Base-by-base conservation (phyloP, 2,888 invertebrate species). In the Heteromyza rotundicornis region DNA sequence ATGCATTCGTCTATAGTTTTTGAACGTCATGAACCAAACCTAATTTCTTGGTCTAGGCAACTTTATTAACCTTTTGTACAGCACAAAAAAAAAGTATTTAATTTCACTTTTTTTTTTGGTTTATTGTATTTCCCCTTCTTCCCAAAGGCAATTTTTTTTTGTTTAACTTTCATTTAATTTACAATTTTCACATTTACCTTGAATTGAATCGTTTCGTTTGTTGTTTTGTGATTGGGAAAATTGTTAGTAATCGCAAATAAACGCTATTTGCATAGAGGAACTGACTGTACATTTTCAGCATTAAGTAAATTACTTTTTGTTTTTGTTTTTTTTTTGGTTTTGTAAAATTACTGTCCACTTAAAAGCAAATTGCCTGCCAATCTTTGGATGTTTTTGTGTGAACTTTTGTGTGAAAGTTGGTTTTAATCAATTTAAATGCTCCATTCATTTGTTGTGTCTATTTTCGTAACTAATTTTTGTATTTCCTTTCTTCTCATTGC, bases 1-100 rank as follows among this genome's bases (percentile, higher is more conserved):
- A n/a, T 40, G n/a, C n/a, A n/a, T n/a, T 8, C n/a, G 40, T 40
- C 3, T 40, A n/a, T 27, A 27, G 10, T 40, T 8, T 40, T 40
- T 40, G 12, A 40, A 8, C 14, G 2, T 47, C 7, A 19, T 47
- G n/a, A 7, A 12, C 14, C 10, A 3, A 8, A n/a, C n/a, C n/a
- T n/a, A n/a, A n/a, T n/a, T n/a, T n/a, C 47, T 19, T 27, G 2
- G 17, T 47, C 10, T 7, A 19, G 40, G 10, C n/a, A 40, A 32
- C 32, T 8, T 47, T 47, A 47, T 47, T 47, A 47, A 47, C 47
- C 47, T 47, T 47, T 47, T 47, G 2, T 47, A 14, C 47, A 47
- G 19, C 47, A 8, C 10, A 14, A 14, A 40, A 3, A 32, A 8
- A 12, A 5, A 8, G n/a, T 3, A 12, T 40, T 40, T n/a, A n/a